Base-by-base conservation (phyloP, 92 coral and sea anemone species). In the Umimayanthus chanpuru region DNA sequence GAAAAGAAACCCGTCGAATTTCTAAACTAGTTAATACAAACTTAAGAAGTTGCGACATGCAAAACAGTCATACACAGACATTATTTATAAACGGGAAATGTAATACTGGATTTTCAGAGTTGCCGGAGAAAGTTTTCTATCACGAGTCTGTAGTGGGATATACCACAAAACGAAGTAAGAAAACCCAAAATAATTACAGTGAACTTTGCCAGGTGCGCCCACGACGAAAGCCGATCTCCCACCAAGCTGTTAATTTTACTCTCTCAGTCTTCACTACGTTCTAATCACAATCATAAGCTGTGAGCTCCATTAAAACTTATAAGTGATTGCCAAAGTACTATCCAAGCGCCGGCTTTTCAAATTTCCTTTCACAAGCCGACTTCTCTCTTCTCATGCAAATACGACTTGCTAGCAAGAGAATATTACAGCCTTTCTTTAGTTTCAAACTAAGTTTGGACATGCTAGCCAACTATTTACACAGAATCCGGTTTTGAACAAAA, bases 211-310 rank as follows among this genome's bases (percentile, higher is more conserved):
- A 83, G 87, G 77, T 83, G 87, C 23, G 55, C 78, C 58, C 49
- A 44, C 77, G 76, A 75, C 77, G 77, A 83, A 30, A 32, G 65
- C 20, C 36, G 76, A 83, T 47, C 50, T 70, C 87, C 87, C 87
- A 73, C 87, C 78, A 83, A 44, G 87, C 14, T 83, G 78, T 70
- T 68, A 83, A 83, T 83, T 83, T 83, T 81, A 26, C 73, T 83
- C 68, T 41, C 77, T 83, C 87, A 32, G 21, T 83, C 39, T 83
- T 68, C 87, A n/a, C 77, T 68, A 61, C 23, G 77, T 71, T 32
- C 4, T 47, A 83, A 83, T 83, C 87, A 71, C 9, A 70, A 70
- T 44, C 77, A 68, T 68, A 44, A 83, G 79, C 87, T 47, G 56
- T 50, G 77, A 44, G 79, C 67, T 61, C 76, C 87, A 83, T 67